phyloP scores from a whole-genome alignment of 2,797 vertebrate species.

The Peromyscus eremicus region DNA sequence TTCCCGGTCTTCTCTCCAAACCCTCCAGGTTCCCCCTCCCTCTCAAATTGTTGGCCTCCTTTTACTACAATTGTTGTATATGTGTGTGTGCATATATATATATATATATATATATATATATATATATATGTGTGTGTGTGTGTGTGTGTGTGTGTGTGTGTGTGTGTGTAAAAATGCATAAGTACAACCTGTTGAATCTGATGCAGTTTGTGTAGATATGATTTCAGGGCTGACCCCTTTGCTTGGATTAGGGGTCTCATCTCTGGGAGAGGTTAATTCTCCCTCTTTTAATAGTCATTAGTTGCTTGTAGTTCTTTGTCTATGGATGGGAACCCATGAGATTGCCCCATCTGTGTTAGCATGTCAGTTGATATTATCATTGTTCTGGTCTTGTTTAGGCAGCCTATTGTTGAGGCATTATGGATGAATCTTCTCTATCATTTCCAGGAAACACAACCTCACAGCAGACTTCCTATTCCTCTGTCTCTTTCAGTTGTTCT shows the following conservation, averaged over 20 bases:
- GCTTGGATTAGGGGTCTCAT: not conserved
- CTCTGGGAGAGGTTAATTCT: not conserved
- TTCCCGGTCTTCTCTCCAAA: not conserved
- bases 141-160: too few relatives aligned
- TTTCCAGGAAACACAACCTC: not conserved
- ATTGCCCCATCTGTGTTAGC: not conserved
- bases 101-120: not conserved
- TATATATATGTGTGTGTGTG: too few relatives aligned
- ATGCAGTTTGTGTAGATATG: not conserved
- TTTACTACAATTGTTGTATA: not conserved
- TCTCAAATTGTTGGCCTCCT: not conserved
- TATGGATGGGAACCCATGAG: not conserved
- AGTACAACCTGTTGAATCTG: not conserved
- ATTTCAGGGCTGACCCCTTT: not conserved
- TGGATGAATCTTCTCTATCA: not conserved
- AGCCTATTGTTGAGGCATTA: not conserved
- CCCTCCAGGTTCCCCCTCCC: not conserved
- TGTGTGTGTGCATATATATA: not conserved
- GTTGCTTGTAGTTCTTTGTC: not conserved
- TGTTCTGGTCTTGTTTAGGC: not conserved
- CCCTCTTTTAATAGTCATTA: not conserved
- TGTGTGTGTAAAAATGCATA: not conserved
- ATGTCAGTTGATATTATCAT: not conserved
- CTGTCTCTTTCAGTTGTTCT: not conserved
- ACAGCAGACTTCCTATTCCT: not conserved